Evolutionary conservation across 2,888 invertebrate genomes (phyloP).

Genomic region (Machimus atricapillus): DNA sequence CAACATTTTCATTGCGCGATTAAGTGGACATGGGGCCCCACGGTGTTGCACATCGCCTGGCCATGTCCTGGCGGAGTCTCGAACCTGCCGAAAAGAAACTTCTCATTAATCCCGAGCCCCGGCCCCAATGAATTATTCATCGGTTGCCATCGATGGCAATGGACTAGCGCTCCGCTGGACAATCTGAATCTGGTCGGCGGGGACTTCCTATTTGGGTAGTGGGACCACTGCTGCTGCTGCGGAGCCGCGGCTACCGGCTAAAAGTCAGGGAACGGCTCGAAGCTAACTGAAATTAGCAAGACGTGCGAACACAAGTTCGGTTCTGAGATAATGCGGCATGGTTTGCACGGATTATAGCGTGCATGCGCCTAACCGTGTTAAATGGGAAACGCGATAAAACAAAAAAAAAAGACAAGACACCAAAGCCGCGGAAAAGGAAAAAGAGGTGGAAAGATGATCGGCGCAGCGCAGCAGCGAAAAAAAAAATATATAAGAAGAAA

Average conservation of each 20-base stretch:
- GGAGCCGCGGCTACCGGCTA: neutral
- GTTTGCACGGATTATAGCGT: slow-evolving; percentile 8
- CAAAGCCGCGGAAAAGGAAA: neutral
- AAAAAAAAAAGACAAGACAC: slow-evolving; percentile 2
- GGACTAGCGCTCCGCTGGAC: neutral
- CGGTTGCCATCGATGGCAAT: neutral
- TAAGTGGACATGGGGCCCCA: neutral
- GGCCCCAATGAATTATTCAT: neutral
- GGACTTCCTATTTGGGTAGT: neutral
- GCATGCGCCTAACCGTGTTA: slow-evolving; percentile 31
- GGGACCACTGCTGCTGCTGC: neutral
- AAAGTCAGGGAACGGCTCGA: neutral
- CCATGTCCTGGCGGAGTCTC: neutral
- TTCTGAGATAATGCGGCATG: neutral
- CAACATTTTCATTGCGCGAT: neutral
- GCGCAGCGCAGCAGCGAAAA: neutral
- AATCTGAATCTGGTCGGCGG: neutral
- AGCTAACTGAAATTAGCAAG: slow-evolving; percentile 16
- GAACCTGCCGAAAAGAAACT: neutral
- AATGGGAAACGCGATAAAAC: neutral
- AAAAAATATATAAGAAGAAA: too few species aligned
- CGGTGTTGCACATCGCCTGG: neutral
- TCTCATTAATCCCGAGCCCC: neutral
- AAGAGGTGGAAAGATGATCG: slow-evolving; percentile 8
- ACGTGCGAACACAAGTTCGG: slow-evolving; percentile 1